Evolutionary conservation across 1,140 invertebrate genomes (phyloP).

Genomic region (Mizuhopecten yessoensis): DNA sequence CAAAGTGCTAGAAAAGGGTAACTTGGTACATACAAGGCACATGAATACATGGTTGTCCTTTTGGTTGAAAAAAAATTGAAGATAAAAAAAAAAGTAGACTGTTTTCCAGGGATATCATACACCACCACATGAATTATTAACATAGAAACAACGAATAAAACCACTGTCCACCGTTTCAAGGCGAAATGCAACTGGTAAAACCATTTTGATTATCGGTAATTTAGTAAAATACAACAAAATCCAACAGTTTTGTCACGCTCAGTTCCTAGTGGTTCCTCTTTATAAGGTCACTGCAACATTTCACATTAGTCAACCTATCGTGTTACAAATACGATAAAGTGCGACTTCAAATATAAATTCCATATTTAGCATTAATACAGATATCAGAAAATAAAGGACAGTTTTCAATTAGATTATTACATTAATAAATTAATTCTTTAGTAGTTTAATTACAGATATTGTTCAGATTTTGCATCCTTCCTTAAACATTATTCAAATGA

Average conservation of each 20-base stretch:
- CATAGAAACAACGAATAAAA: not conserved
- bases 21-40: conserved; percentile 22
- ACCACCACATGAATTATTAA: not conserved
- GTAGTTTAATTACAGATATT: not conserved
- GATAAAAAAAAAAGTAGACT: not conserved
- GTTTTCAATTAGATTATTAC: not conserved
- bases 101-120: not conserved
- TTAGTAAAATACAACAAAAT: conserved; percentile 30
- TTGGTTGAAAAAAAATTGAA: not conserved
- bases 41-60: conserved; percentile 26
- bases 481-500: too few species aligned
- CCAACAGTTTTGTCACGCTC: not conserved
- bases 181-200: conserved; percentile 3
- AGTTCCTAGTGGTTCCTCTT: not conserved
- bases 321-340: not conserved
- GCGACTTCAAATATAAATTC: not conserved
- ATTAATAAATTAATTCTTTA: not conserved
- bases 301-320: not conserved
- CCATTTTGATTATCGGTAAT: conserved; percentile 35
- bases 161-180: not conserved
- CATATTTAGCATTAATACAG: not conserved
- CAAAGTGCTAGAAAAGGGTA: conserved; percentile 2
- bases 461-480: too few species aligned
- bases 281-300: not conserved
- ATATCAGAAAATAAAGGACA: not conserved